Evolutionary conservation across 2,113 vertebrate genomes (phyloP).

Genomic region (Porphyrio hochstetteri): DNA sequence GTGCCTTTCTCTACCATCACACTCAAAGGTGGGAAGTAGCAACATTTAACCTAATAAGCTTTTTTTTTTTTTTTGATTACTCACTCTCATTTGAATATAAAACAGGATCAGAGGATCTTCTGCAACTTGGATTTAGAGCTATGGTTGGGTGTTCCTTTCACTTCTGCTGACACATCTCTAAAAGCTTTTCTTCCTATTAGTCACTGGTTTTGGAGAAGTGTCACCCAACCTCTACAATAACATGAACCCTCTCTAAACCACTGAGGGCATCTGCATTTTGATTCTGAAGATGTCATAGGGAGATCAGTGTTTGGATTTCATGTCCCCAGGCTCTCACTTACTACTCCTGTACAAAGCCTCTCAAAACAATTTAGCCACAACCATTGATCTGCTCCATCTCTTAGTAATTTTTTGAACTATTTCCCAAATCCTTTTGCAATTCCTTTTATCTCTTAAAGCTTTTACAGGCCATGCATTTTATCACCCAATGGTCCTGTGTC

Average conservation of each 20-base stretch:
- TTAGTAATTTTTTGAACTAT: background rate
- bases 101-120: background rate
- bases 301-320: background rate
- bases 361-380: background rate
- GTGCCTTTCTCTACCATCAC: background rate
- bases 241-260: background rate
- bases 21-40: background rate
- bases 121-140: background rate
- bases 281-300: background rate
- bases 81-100: background rate
- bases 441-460: background rate
- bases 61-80: background rate
- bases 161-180: background rate
- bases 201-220: background rate
- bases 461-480: background rate
- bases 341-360: background rate
- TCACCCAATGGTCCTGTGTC: background rate
- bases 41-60: background rate
- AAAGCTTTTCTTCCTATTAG: background rate
- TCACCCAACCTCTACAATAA: background rate
- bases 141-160: background rate
- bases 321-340: background rate
- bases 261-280: background rate
- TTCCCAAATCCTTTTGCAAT: background rate
- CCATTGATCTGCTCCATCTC: background rate